Evolutionary conservation across 2,797 vertebrate genomes (phyloP).

Genomic region (Eulemur rubriventer): DNA sequence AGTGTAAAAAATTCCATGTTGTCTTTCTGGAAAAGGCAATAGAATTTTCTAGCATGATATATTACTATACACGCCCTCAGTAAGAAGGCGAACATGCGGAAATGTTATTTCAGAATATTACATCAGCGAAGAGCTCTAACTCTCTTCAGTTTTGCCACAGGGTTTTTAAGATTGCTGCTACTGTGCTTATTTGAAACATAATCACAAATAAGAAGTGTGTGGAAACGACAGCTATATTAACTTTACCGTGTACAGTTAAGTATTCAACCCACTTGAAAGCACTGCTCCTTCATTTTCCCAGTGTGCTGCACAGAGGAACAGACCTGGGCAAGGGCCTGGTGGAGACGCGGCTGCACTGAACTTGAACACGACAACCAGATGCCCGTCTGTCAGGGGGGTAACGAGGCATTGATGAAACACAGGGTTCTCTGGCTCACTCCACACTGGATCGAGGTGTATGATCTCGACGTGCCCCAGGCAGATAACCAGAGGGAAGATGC

Average conservation of each 20-base stretch:
- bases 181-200: constrained; percentile 64
- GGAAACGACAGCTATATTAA: constrained; percentile 41
- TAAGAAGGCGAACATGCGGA: constrained; percentile 55
- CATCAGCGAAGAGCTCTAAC: constrained; percentile 41
- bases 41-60: constrained; percentile 46
- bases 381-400: neutral
- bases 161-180: constrained; percentile 57
- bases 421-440: neutral
- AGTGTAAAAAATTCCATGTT: constrained; percentile 6
- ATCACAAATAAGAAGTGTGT: constrained; percentile 64
- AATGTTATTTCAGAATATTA: constrained; percentile 64
- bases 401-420: neutral
- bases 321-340: neutral
- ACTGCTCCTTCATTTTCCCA: neutral
- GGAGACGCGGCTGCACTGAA: neutral
- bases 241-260: constrained; percentile 36
- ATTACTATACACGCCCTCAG: constrained; percentile 31
- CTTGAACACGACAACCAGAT: neutral
- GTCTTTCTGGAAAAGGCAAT: constrained; percentile 22
- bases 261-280: constrained; percentile 23
- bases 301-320: neutral
- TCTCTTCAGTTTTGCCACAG: constrained; percentile 53
- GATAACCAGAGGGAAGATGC: neutral
- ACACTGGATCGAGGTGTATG: neutral
- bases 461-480: neutral